These are phyloP conservation scores for Cromileptes altivelis DNA, from an alignment of 2,113 vertebrate genomes.

Conservation along the genomic window DNA sequence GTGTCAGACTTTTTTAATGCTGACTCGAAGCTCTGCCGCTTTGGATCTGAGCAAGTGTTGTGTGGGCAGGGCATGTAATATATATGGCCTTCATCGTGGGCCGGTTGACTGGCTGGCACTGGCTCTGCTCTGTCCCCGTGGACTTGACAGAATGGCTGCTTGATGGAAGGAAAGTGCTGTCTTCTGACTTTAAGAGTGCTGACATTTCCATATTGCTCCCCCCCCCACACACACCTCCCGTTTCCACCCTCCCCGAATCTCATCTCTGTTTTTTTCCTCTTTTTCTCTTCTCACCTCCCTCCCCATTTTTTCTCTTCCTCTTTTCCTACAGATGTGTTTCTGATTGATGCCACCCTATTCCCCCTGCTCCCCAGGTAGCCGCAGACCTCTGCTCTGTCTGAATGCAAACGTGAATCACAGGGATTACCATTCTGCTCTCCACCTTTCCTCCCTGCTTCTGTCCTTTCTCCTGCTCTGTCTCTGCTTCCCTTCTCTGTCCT, in stretches of 20 bases:
- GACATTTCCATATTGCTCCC: slow-evolving; percentile 70
- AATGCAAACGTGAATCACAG: slow-evolving; percentile 67
- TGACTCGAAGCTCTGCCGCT: slow-evolving; percentile 39
- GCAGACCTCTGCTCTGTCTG: slow-evolving; percentile 49
- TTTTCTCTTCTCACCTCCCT: not conserved
- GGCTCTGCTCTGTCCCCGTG: slow-evolving; percentile 59
- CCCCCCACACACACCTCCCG: not conserved
- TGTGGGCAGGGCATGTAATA: slow-evolving; percentile 71
- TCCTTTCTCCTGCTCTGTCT: slow-evolving; percentile 16
- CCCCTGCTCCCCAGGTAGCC: slow-evolving; percentile 19
- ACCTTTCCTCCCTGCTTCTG: slow-evolving; percentile 5
- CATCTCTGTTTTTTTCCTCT: slow-evolving; percentile 1
- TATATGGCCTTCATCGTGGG: slow-evolving; percentile 59
- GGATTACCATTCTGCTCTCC: slow-evolving; percentile 36
- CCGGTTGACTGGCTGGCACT: slow-evolving; percentile 51
- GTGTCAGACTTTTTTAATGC: slow-evolving; percentile 41
- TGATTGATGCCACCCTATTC: slow-evolving; percentile 57
- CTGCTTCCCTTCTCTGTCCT: slow-evolving; percentile 2
- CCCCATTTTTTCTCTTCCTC: slow-evolving; percentile 10
- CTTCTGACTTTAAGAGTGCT: slow-evolving; percentile 79
- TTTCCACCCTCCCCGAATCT: slow-evolving; percentile 21
- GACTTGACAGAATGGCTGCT: slow-evolving; percentile 58
- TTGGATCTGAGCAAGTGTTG: slow-evolving; percentile 42
- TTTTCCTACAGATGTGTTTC: slow-evolving; percentile 29
- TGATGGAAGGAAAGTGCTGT: slow-evolving; percentile 73